phyloP scores from a whole-genome alignment of 2,797 vertebrate genomes.

The Lophotriccus pileatus region DNA sequence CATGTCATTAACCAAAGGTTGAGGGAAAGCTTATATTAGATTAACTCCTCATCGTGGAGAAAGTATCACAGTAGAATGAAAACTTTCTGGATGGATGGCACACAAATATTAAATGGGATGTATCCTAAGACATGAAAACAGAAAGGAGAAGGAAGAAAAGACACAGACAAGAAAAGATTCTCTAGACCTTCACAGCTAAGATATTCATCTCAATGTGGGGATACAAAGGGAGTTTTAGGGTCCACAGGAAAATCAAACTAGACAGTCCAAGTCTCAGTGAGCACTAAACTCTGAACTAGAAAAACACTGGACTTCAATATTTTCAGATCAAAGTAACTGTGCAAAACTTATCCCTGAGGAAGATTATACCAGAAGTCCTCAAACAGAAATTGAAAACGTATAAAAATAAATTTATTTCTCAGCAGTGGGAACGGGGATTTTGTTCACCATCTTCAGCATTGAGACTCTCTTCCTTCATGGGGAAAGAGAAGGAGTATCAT shows the following conservation, averaged over 20 bases:
- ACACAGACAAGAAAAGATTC: neutral
- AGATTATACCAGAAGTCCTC: neutral
- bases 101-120: neutral
- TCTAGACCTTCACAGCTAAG: neutral
- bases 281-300: neutral
- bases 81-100: neutral
- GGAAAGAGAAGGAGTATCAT: neutral
- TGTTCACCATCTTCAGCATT: neutral
- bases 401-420: slow-evolving; percentile 60
- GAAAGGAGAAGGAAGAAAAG: neutral
- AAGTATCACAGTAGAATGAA: neutral
- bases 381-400: neutral
- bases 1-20: neutral
- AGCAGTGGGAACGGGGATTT: neutral
- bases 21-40: neutral
- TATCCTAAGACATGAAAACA: neutral
- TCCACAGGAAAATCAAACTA: neutral
- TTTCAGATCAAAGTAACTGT: neutral
- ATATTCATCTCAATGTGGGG: neutral
- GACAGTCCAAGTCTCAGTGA: neutral
- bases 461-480: neutral
- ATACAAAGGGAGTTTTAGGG: neutral
- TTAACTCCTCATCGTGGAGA: neutral
- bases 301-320: neutral
- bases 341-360: neutral